phyloP scores from a whole-genome alignment of 1,140 invertebrate genomes.

The Chelonus insularis region DNA sequence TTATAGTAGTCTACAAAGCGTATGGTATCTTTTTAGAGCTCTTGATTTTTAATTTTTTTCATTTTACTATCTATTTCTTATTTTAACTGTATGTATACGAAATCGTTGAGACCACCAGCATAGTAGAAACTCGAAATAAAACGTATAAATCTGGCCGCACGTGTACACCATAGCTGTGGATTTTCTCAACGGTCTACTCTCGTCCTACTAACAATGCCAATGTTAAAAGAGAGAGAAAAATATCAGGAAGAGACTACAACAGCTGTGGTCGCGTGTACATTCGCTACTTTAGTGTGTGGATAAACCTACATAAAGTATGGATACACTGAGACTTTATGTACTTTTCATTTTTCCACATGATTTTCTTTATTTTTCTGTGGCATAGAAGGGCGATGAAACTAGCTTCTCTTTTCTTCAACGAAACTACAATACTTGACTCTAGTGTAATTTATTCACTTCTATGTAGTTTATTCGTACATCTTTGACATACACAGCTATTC shows the following conservation, averaged over 20 bases:
- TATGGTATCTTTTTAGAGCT: no score
- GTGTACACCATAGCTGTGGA: constrained; percentile 13
- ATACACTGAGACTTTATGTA: constrained; percentile 21
- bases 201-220: background rate
- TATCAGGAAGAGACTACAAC: background rate
- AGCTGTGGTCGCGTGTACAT: constrained; percentile 13
- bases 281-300: background rate
- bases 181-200: background rate
- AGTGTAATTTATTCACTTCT: background rate
- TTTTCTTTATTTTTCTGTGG: background rate
- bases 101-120: constrained; percentile 16
- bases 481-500: background rate
- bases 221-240: constrained; percentile 2
- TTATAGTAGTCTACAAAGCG: no score
- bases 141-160: constrained; percentile 23
- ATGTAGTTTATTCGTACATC: background rate
- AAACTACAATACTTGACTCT: no score
- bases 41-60: background rate
- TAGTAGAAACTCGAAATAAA: constrained; percentile 19
- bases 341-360: background rate
- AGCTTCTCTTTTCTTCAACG: background rate
- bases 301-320: constrained; percentile 12
- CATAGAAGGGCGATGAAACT: background rate
- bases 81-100: background rate
- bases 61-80: constrained; percentile 4